Base-by-base conservation (phyloP, 2,888 invertebrate genomes). In the Isoperla grammatica region DNA sequence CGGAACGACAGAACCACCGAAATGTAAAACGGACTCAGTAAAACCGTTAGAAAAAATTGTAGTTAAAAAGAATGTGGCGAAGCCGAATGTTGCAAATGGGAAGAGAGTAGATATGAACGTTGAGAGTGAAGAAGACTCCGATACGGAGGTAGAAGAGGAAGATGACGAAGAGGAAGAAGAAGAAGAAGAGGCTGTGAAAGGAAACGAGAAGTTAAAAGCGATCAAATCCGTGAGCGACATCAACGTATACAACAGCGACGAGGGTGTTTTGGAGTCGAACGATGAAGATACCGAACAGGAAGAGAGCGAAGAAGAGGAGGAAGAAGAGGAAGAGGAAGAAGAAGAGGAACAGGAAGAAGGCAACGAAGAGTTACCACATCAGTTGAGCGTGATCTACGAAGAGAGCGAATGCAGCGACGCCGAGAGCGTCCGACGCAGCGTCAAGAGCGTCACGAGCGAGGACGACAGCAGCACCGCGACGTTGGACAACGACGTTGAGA, bases 341-440 rank as follows among this genome's bases (percentile, higher is more conserved):
- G 66, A 67, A 22, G 66, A 65, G 63, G 61, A 63, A 63, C 61
- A 60, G 43, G 62, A 63, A 45, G 71, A 68, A 58, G 72, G 71
- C 22, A 71, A 72, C 37, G 67, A 68, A 19, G 17, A 63, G 40
- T 70, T 75, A 43, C 76, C 78, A 4, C 78, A 80, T 69, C 76
- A 79, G 56, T 69, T 83, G 5, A 83, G 82, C 67, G 76, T 82
- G 0, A 84, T 84, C 56, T 80, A 77, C 67, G 84, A 84, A 69
- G 83, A 83, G 66, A 79, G 79, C 58, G 82, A 83, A 65, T 72
- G 70, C 64, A 75, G 71, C 19, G 73, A 73, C 53, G 68, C 65
- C 11, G 72, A 72, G 22, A 72, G 73, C 63, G 63, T 67, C 45
- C 65, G 62, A 3, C 65, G 66, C 35, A 65, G 61, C 48, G 45